Base-by-base conservation (phyloP, 2,113 vertebrate genomes). In the Phrynosoma platyrhinos region DNA sequence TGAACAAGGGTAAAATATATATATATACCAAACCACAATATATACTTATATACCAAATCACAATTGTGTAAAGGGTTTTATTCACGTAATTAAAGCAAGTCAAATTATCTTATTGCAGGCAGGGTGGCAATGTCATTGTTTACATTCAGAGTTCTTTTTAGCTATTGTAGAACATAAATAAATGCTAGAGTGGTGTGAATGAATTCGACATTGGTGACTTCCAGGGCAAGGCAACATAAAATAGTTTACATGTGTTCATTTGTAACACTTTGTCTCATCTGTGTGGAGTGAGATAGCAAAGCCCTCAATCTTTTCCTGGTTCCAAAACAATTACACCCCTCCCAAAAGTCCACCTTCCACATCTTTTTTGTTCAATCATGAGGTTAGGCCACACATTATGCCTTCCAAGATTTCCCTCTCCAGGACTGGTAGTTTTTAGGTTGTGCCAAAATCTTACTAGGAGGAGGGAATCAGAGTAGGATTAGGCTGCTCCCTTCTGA, bases 1-100 rank as follows among this genome's bases (percentile, higher is more conserved):
- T 9, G 52, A 27, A 47, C 86, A 87, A 90, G 88, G 1, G 27
- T 64, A 92, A 91, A 83, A 87, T 72, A 88, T 79, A 78, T 75
- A 80, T 71, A 4, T 5, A 62, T 18, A 62, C 13, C 1, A 13
- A 62, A 13, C 58, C n/a, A n/a, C n/a, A n/a, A n/a, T n/a, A n/a
- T n/a, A n/a, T n/a, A n/a, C n/a, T n/a, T n/a, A n/a, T n/a, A n/a
- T n/a, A n/a, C n/a, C n/a, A n/a, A n/a, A n/a, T n/a, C 27, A 71
- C 68, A 71, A 52, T 53, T 52, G 6, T 72, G 12, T n/a, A 86
- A 36, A 52, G 72, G 7, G n/a, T 52, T 79, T 91, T 90, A 55
- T 71, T 53, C 84, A 30, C 64, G 75, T 9, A 87, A 52, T 30
- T 76, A 53, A 47, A 6, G 12, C 40, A 93, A 90, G 25, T 2